phyloP scores from a whole-genome alignment of 2,888 invertebrate genomes.

The Frankliniella intonsa region DNA sequence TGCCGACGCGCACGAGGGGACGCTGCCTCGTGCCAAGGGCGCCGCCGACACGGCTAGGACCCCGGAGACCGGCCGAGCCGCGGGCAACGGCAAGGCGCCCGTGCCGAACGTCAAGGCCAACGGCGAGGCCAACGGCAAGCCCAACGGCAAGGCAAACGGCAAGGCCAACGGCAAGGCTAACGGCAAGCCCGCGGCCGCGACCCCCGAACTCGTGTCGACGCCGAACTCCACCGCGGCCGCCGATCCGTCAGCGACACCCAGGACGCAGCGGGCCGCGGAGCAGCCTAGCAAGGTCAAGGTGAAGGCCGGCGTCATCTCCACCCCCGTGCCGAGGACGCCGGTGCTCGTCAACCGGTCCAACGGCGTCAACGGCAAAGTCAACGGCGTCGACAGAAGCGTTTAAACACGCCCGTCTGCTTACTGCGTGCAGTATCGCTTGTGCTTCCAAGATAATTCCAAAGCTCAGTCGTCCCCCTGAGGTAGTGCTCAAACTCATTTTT shows the following conservation, averaged over 20 bases:
- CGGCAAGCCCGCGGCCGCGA: background rate
- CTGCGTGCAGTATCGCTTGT: no score
- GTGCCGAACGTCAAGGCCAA: background rate
- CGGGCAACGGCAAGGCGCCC: background rate
- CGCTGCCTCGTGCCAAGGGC: background rate
- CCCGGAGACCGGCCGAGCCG: background rate
- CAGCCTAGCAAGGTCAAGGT: background rate
- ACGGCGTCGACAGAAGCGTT: background rate
- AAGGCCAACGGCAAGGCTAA: background rate
- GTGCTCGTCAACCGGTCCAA: slow-evolving; percentile 6
- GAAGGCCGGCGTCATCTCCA: slow-evolving; percentile 7
- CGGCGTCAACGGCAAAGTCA: slow-evolving; percentile 15
- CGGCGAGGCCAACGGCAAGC: background rate
- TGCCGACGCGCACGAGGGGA: background rate
- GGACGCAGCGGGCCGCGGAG: background rate
- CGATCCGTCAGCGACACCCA: background rate
- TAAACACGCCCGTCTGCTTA: background rate
- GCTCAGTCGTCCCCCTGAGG: background rate
- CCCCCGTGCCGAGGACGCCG: slow-evolving; percentile 5
- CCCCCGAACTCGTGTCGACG: background rate
- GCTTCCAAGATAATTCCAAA: background rate
- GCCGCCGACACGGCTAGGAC: background rate
- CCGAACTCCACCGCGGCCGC: background rate
- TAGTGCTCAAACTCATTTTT: background rate
- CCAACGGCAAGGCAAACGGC: slow-evolving; percentile 7